A percentile compares a stretch with the other conserved stretches of the same genome.
Evolutionary conservation across 2,797 vertebrate species (phyloP).

Genomic region (Merluccius polli): DNA sequence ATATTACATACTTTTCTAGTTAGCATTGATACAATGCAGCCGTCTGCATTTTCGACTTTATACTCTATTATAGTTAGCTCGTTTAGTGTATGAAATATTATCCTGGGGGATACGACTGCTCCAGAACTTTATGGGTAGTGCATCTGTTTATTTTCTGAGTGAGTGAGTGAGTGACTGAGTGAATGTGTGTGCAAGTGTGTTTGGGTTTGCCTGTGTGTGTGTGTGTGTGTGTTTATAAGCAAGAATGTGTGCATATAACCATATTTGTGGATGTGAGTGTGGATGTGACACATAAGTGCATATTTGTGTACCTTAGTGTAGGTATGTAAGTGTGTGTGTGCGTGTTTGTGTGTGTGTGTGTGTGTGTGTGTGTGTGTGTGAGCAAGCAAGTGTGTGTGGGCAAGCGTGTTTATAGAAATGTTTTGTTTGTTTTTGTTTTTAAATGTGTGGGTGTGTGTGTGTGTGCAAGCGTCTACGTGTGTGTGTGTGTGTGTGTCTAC

Average conservation of each 20-base stretch:
- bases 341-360: constrained; percentile 7
- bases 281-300: background rate
- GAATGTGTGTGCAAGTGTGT: background rate
- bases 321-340: constrained; percentile 9
- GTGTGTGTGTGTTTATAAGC: background rate
- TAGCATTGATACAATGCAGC: background rate
- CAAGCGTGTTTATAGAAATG: too few relatives aligned
- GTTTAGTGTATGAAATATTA: background rate
- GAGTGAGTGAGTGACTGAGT: background rate
- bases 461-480: background rate
- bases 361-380: constrained; percentile 2
- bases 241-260: constrained; percentile 13
- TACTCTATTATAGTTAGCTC: background rate
- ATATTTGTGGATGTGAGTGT: constrained; percentile 3
- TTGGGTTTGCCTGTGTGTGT: background rate
- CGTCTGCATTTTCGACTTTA: background rate
- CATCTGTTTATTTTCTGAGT: background rate
- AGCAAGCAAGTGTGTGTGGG: too few relatives aligned
- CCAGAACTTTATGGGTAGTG: background rate
- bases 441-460: background rate
- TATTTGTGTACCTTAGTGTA: too few relatives aligned
- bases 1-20: constrained; percentile 7
- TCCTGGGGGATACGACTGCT: background rate
- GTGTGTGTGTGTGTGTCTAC: background rate
- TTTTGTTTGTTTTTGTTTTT: background rate